Evolutionary conservation across 2,113 vertebrate species (phyloP), one percentile per base, ranked within the genome.

Genomic region (Willisornis vidua): DNA sequence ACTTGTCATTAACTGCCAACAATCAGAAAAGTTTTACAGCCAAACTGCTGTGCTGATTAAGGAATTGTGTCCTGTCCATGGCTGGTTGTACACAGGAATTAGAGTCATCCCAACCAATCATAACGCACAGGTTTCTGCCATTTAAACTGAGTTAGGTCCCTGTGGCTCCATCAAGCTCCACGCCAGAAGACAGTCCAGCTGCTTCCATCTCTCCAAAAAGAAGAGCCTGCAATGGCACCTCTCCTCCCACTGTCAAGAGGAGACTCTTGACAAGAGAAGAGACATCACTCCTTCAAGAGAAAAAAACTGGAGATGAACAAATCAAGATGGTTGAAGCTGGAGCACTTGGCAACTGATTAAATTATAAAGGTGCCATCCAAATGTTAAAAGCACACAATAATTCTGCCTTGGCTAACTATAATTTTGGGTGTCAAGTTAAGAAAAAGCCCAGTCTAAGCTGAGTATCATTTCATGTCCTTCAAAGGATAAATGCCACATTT

Each of bases 401-500:
- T 70, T 89, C 41, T 65, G 24, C 12, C 39, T 19, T 6, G 16
- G 25, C 28, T 45, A 75, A 28, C 29, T 63, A 5, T 57, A 62
- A 59, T 57, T 75, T 66, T 63, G 19, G 5, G n/a, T 14, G n/a
- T 52, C 18, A 84, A 49, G 23, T 14, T 61, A 48, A 65, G 29
- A 67, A 67, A 57, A 33, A 7, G 0, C 8, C 33, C 33, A 48
- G 20, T 70, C 57, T 22, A 29, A 71, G 35, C 23, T 43, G 19
- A 55, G 6, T 14, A 58, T n/a, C 2, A 0, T 70, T 88, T 31
- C 49, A 29, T n/a, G 23, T 45, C 49, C 49, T 87, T 78, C 19
- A 83, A 96, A 72, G 63, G 25, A 92, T 54, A 96, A 68, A 72
- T 6, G 41, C 3, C 31, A 61, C 84, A 73, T 91, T 89, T 55